Conservation (phyloP, 2,113 vertebrate genomes). For the Cisticola juncidis region DNA sequence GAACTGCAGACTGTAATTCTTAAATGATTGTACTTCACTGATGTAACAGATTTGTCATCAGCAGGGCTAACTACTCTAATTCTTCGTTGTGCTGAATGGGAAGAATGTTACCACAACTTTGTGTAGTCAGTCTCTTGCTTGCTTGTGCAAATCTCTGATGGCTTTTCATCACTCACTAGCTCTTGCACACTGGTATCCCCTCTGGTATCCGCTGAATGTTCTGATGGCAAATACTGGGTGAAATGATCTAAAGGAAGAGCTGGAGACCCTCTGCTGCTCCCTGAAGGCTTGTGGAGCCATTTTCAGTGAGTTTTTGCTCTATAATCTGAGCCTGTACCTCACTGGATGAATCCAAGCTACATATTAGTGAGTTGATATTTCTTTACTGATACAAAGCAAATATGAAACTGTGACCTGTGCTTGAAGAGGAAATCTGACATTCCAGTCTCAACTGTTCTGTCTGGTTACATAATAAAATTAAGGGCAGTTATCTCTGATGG, state of each 20-base stretch:
- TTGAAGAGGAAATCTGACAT: conserved; percentile 36
- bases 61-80: conserved; percentile 22
- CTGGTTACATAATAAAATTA: conserved; percentile 60
- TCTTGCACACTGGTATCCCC: background rate
- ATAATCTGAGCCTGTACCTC: conserved; percentile 20
- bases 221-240: background rate
- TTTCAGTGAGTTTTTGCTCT: conserved; percentile 34
- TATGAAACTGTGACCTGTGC: conserved; percentile 32
- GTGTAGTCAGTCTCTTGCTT: background rate
- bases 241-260: background rate
- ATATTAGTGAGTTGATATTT: conserved; percentile 13
- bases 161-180: background rate
- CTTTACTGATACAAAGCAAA: conserved; percentile 48
- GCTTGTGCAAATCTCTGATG: background rate
- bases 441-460: conserved; percentile 62
- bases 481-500: conserved; percentile 48
- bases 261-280: conserved; percentile 15
- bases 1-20: conserved; percentile 11
- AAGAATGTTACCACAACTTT: background rate
- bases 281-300: background rate
- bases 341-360: conserved; percentile 10
- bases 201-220: background rate
- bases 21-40: conserved; percentile 43
- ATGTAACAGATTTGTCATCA: conserved; percentile 10
- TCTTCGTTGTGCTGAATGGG: background rate